Conservation (phyloP, 2,113 vertebrate genomes). For the Holacanthus passer region DNA sequence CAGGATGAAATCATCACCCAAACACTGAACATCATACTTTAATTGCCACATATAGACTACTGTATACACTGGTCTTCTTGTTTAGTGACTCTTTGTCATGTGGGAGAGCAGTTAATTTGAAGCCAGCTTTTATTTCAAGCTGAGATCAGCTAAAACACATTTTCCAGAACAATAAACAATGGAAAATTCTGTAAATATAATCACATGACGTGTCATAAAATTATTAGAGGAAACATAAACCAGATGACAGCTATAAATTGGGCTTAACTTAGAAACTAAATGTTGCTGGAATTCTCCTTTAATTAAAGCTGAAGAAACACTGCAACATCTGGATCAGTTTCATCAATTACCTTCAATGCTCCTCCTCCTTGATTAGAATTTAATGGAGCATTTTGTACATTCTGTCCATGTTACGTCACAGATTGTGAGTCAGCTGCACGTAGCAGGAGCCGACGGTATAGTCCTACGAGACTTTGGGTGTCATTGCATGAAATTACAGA, state of each 20-base stretch:
- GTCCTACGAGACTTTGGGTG: slow-evolving; percentile 42
- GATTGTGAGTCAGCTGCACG: neutral
- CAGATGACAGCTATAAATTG: slow-evolving; percentile 54
- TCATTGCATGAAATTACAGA: slow-evolving; percentile 65
- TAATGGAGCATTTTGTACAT: slow-evolving; percentile 3
- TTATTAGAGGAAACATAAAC: slow-evolving; percentile 32
- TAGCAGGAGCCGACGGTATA: neutral
- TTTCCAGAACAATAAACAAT: slow-evolving; percentile 14
- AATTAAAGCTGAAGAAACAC: slow-evolving; percentile 34
- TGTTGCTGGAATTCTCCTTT: slow-evolving; percentile 21
- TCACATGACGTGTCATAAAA: slow-evolving; percentile 44
- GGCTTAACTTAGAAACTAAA: slow-evolving; percentile 13
- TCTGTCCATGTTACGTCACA: neutral
- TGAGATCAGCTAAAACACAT: neutral
- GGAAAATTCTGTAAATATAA: slow-evolving; percentile 31
- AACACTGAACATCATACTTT: slow-evolving; percentile 5
- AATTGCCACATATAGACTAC: neutral
- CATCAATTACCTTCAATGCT: neutral
- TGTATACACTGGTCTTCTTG: neutral
- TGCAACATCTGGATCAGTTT: slow-evolving; percentile 25
- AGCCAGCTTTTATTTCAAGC: slow-evolving; percentile 1
- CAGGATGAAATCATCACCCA: slow-evolving; percentile 23
- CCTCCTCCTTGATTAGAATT: neutral
- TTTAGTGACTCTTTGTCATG: neutral
- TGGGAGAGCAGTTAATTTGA: slow-evolving; percentile 10